Base-by-base conservation (phyloP, 2,888 invertebrate species). In the Parnassius apollo region DNA sequence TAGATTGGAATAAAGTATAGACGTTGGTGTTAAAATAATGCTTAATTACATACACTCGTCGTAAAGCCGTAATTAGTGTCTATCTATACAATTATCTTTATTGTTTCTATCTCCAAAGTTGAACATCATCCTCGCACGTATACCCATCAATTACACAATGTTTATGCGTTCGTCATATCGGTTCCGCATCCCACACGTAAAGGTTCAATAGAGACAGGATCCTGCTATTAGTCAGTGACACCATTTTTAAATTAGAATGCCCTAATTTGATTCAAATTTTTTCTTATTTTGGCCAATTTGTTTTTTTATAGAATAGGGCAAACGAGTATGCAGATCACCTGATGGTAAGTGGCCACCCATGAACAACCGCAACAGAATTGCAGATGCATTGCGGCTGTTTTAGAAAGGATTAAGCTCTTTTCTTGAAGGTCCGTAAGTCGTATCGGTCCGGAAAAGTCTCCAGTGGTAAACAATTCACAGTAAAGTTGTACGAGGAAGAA, bases 171-270 rank as follows among this genome's bases (percentile, higher is more conserved):
- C 57, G 56, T 51, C 44, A 44, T 25, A 55, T 46, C 51, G 11
- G 49, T 49, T 61, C 55, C 42, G 49, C 56, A 46, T 56, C 62
- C 62, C 62, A 62, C 62, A 10, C 61, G 9, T 11, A 18, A 35
- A 46, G 45, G 13, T 22, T 25, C 50, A 49, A 49, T 13, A 2
- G 12, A 49, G 49, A 49, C 13, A 13, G 12, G n/a, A n/a, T n/a
- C 4, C 49, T 2, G 18, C 49, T n/a, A 9, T 13, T 8, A 9
- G 0, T 18, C 9, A 13, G 13, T 49, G 12, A 11, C 2, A 9
- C 8, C 13, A 49, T 9, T 13, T 49, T n/a, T 49, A 49, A 13
- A 18, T 7, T 35, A 7, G 7, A 35, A 35, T 35, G 35, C 7
- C 7, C 35, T 35, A 7, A 7, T 35, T 35, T 4, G 35, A 35